phyloP scores from a whole-genome alignment of 2,797 vertebrate species.

The Todus mexicanus region DNA sequence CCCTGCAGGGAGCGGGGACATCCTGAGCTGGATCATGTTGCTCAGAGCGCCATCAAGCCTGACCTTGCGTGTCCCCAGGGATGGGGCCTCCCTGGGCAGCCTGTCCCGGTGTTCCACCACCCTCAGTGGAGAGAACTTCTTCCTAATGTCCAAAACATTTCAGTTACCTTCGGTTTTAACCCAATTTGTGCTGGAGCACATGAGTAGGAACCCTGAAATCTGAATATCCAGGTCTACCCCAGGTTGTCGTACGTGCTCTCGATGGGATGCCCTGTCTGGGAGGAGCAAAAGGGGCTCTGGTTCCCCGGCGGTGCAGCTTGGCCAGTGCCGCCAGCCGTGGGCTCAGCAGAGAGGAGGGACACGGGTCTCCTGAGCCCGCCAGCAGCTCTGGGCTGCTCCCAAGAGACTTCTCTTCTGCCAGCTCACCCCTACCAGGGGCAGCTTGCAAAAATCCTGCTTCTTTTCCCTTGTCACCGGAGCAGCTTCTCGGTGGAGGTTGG shows the following conservation, averaged over 20 bases:
- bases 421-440: no score
- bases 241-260: not conserved
- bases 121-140: no score
- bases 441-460: not conserved
- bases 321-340: not conserved
- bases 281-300: not conserved
- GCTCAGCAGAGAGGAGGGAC: not conserved
- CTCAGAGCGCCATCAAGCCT: no score
- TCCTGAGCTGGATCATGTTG: no score
- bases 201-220: not conserved
- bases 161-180: no score
- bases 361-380: not conserved
- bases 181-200: not conserved
- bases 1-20: no score
- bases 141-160: no score
- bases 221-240: not conserved
- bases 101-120: no score
- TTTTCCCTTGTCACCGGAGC: not conserved
- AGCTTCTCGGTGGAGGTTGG: not conserved
- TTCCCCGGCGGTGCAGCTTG: not conserved
- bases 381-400: not conserved
- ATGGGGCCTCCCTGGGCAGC: no score
- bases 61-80: no score
- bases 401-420: not conserved
- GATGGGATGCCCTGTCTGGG: not conserved